A percentile compares a stretch with the other conserved stretches of the same genome.
Conservation (phyloP, 30 jellyfish, hydroid and myxozoan genomes). For the Hydractinia echinata region DNA sequence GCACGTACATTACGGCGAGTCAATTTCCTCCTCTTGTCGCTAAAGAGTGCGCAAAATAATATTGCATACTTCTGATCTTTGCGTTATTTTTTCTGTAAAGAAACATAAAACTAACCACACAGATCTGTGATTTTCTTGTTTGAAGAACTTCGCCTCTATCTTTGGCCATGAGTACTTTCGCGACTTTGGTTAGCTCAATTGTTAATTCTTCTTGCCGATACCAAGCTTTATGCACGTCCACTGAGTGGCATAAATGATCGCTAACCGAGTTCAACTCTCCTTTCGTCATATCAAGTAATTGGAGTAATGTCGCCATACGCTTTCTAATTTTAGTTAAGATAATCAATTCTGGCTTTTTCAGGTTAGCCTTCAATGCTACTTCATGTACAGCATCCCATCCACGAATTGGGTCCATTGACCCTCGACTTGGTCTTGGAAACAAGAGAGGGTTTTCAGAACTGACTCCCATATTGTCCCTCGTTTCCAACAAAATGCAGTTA, state of each 20-base stretch:
- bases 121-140: no score
- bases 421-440: constrained; percentile 16
- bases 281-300: constrained; percentile 26
- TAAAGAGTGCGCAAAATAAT: no score
- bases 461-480: constrained; percentile 8
- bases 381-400: constrained; percentile 23
- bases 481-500: background rate
- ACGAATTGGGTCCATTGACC: background rate
- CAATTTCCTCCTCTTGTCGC: no score
- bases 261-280: constrained; percentile 32
- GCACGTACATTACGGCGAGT: no score
- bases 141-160: constrained; percentile 17
- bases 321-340: constrained; percentile 33
- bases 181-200: constrained; percentile 30
- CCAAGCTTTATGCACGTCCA: constrained; percentile 34
- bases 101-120: no score
- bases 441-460: background rate
- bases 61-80: no score
- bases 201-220: constrained; percentile 23
- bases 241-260: constrained; percentile 25
- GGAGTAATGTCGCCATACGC: constrained; percentile 29
- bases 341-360: constrained; percentile 25
- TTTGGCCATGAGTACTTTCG: constrained; percentile 27
- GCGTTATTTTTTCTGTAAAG: no score
- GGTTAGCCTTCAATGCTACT: constrained; percentile 30